A percentile compares a stretch with the other conserved stretches of the same genome.
phyloP scores from a whole-genome alignment of 2,113 vertebrate genomes.

The Laterallus jamaicensis region DNA sequence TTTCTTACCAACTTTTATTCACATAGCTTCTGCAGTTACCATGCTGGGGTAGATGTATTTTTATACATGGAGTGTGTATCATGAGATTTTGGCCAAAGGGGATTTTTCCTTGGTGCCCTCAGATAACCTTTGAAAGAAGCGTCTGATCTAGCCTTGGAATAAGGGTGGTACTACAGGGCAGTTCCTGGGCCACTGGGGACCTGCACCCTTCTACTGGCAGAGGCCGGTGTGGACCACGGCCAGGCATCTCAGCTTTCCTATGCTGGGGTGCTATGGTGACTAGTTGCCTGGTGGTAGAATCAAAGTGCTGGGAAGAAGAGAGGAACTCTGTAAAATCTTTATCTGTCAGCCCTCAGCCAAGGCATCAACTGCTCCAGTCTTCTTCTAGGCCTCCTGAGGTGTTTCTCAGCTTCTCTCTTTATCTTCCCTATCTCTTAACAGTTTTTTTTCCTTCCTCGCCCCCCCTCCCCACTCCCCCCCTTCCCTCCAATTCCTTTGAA shows the following conservation, averaged over 20 bases:
- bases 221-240: background rate
- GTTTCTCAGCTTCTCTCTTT: background rate
- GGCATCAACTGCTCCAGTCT: background rate
- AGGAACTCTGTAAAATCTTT: background rate
- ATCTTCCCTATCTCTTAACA: background rate
- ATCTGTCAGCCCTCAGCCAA: background rate
- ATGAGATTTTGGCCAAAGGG: background rate
- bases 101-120: background rate
- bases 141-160: background rate
- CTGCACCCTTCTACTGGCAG: background rate
- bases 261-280: background rate
- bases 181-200: background rate
- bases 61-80: background rate
- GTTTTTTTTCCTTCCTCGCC: background rate
- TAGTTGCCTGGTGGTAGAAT: background rate
- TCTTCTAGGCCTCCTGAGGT: background rate
- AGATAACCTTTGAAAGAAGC: background rate
- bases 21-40: background rate
- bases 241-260: background rate
- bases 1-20: background rate
- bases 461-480: too few species aligned
- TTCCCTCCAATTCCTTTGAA: background rate
- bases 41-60: background rate
- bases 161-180: background rate
- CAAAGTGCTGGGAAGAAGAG: background rate